Evolutionary conservation across 2,113 vertebrate species (phyloP), one percentile per base, ranked within the genome.

Genomic region (Chionomys nivalis): DNA sequence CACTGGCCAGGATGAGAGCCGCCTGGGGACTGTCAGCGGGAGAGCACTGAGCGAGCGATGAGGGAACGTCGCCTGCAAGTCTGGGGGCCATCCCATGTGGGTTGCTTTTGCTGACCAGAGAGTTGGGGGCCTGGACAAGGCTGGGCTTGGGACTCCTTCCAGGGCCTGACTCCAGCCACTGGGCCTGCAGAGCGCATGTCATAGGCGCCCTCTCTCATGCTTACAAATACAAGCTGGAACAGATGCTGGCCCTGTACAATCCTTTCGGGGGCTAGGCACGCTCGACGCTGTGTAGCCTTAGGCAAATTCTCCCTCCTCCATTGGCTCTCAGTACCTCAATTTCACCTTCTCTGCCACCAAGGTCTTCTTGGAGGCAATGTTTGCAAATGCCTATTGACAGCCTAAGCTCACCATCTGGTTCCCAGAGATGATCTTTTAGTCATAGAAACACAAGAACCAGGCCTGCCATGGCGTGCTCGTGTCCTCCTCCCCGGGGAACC

Each of bases 1-100:
- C 9, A 26, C 85, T 7, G 68, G 81, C 86, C 90, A 31, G 3
- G 4, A 76, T 39, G 36, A 85, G 70, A 1, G 21, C 90, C 91
- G 93, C 95, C 96, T 91, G 93, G 55, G 63, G 89, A 73, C 91
- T 83, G 68, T 95, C 63, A 23, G 77, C 3, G 0, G 77, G 95
- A 78, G 26, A 88, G 89, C 94, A 87, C 95, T 97, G 94, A 96
- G 65, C 82, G 94, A 90, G 96, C 94, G 96, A 93, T 91, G 96
- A 97, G 92, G 88, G 96, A 94, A 47, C 0, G 95, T 96, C 93
- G 96, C 97, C 97, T 92, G 77, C 23, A 94, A 96, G 97, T 97
- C 97, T 97, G 88, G 91, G 89, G 93, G 70, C 90, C 58, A n/a
- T 88, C 76, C 92, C 85, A 47, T 73, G 90, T 78, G 93, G 91